Base-by-base conservation (phyloP, 1,140 invertebrate genomes). In the Drosophila sucinea region DNA sequence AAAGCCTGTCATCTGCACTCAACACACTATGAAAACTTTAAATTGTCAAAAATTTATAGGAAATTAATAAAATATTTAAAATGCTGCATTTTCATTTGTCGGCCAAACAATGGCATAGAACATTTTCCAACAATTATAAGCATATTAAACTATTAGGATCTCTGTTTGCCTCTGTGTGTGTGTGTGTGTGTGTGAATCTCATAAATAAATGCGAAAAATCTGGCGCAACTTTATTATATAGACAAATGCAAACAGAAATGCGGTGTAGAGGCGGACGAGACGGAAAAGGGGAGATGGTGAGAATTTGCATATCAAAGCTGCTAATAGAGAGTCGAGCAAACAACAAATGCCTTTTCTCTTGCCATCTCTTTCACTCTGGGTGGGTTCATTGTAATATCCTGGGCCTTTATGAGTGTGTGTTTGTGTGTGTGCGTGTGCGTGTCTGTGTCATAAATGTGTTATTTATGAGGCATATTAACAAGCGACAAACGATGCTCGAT, bases 401-500 rank as follows among this genome's bases (percentile, higher is more conserved):
- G 29, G 54, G 27, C 54, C 11, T 32, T 55, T 30, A 11, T 54
- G 25, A 11, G 64, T 66, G 71, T 23, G 44, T 25, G 54, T 62
- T 54, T 62, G 74, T 64, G 27, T 55, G 38, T 62, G 70, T 40
- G 63, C 72, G 73, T 64, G 61, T 78, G 44, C 56, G 77, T 77
- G 75, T 68, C 58, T 73, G 76, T 87, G 83, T 41, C 83, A 79
- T 89, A 89, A 87, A 87, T 87, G 85, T 68, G 85, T 89, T 89
- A 89, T 89, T 89, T 89, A 89, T 89, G 84, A 89, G 84, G 68
- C 84, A 81, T 84, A 87, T 89, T 87, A 87, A 89, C 84, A 87
- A 82, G 84, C 84, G 84, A 89, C 83, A 87, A 89, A 87, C 77
- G 83, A 89, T 70, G 65, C 67, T 69, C 81, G 67, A 80, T 67